Conservation (phyloP, 2,888 invertebrate species). For the Chalcis sispes region DNA sequence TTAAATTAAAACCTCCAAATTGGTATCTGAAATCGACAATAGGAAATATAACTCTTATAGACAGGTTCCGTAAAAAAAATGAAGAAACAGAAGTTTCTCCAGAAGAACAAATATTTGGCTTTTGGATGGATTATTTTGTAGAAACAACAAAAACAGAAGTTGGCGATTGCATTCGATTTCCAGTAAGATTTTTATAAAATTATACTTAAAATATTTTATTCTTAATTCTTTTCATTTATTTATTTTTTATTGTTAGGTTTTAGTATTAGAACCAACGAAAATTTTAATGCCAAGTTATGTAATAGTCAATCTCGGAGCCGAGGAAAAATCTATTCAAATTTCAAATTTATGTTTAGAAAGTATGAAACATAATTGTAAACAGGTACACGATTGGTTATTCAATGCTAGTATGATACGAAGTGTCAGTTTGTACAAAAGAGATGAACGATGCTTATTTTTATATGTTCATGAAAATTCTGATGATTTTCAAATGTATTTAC, state of each 20-base stretch:
- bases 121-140: constrained; percentile 99
- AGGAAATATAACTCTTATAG: constrained; percentile 95
- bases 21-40: constrained; percentile 98
- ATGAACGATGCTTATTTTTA: constrained; percentile 95
- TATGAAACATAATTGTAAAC: constrained; percentile 86
- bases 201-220: background rate
- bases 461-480: constrained; percentile 99
- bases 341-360: constrained; percentile 90
- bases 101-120: constrained; percentile 93
- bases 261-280: constrained; percentile 94
- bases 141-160: constrained; percentile 92
- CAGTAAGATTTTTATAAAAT: constrained; percentile 79
- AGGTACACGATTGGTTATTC: constrained; percentile 96
- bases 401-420: constrained; percentile 92
- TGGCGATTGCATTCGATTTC: constrained; percentile 91
- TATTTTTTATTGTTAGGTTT: constrained; percentile 77
- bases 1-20: constrained; percentile 91
- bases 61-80: constrained; percentile 89
- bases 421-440: constrained; percentile 95
- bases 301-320: constrained; percentile 95
- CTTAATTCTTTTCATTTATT: constrained; percentile 13
- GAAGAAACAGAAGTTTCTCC: constrained; percentile 84
- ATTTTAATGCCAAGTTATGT: constrained; percentile 96
- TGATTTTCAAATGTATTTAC: constrained; percentile 98
- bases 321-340: constrained; percentile 93